Evolutionary conservation across 2,888 invertebrate genomes (phyloP), one percentile per base, ranked within the genome.

Genomic region (Scaptomyza caliginosa): DNA sequence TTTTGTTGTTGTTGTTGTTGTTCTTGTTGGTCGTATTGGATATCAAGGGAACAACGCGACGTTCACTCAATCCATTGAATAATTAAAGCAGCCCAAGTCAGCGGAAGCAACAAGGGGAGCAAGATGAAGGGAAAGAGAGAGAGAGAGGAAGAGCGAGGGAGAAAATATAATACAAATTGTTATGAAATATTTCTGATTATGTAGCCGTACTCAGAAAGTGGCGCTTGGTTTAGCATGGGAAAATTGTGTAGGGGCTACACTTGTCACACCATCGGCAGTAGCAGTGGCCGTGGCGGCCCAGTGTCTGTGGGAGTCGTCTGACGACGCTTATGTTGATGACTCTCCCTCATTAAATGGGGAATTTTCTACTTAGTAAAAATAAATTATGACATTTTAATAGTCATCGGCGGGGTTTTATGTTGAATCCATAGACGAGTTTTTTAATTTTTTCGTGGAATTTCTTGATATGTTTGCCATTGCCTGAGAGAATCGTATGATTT

Each of bases 151-250:
- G 11, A 32, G 23, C 10, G 13, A 19, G 13, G 8, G 17, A 26
- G 24, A 34, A 46, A 43, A 50, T 38, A 48, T 55, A 62, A 55
- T 32, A 62, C 34, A 50, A 62, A 50, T 38, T 58, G 58, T 86
- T 81, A 83, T 80, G 86, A 86, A 86, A 81, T 71, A 77, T 74
- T 77, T 74, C 74, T 67, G 66, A 83, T 85, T 55, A 68, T 74
- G 59, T 70, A 65, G 75, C 55, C 59, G 28, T 16, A 58, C 28
- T 57, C 36, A 36, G 17, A 39, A 39, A 43, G 49, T 23, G 68
- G 55, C 49, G 68, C 54, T 57, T 49, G 42, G 4, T 10, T 49
- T n/a, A 28, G 26, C 26, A 24, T 72, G 74, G 70, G 74, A 64
- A 69, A 46, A 55, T 45, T 48, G 56, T 48, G 56, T 49, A 49